Evolutionary conservation across 1,140 invertebrate species (phyloP).

Genomic region (Drosophila busckii): DNA sequence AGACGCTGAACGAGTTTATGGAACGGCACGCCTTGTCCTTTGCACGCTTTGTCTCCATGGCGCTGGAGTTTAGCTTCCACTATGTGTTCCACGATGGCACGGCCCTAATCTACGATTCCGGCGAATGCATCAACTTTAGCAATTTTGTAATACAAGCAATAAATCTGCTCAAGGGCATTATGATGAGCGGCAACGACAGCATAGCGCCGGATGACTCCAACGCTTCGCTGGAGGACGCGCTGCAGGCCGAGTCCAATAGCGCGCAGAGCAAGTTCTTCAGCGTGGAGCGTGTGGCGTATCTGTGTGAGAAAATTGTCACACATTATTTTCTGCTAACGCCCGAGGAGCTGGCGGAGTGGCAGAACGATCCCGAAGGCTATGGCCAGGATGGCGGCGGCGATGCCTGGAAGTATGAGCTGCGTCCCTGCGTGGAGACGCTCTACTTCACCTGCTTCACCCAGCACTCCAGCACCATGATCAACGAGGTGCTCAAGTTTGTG

Average conservation of each 20-base stretch:
- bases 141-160: slow-evolving; percentile 80
- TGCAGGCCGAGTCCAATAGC: slow-evolving; percentile 70
- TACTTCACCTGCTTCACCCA: slow-evolving; percentile 92
- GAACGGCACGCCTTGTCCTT: slow-evolving; percentile 89
- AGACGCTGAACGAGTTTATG: slow-evolving; percentile 87
- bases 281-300: slow-evolving; percentile 84
- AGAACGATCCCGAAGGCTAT: slow-evolving; percentile 93
- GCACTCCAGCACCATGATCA: slow-evolving; percentile 85
- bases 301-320: slow-evolving; percentile 90
- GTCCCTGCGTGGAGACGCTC: slow-evolving; percentile 92
- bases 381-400: slow-evolving; percentile 92
- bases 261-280: slow-evolving; percentile 85
- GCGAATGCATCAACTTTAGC: slow-evolving; percentile 84
- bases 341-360: slow-evolving; percentile 93
- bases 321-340: slow-evolving; percentile 93
- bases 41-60: slow-evolving; percentile 87
- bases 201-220: slow-evolving; percentile 19
- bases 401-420: slow-evolving; percentile 93
- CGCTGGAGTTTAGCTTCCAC: slow-evolving; percentile 89
- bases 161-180: slow-evolving; percentile 91
- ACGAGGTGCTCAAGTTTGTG: slow-evolving; percentile 87
- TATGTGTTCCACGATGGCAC: slow-evolving; percentile 90
- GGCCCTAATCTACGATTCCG: slow-evolving; percentile 82
- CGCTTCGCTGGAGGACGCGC: slow-evolving; percentile 38
- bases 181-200: slow-evolving; percentile 83